phyloP scores from a whole-genome alignment of 2,797 vertebrate species.

The Silurus lanzhouensis region DNA sequence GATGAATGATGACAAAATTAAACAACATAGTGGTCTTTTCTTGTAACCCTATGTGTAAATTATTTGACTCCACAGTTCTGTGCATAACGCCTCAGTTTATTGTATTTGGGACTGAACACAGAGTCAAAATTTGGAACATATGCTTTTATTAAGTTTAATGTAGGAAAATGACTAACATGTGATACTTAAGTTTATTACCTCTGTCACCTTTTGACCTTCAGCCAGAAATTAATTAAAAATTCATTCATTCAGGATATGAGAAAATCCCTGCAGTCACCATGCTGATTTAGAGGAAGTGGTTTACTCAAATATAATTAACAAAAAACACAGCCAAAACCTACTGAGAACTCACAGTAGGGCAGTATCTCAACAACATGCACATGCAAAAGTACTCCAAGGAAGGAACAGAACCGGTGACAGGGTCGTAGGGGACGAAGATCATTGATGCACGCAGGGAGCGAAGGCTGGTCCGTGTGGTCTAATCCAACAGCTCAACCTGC shows the following conservation, averaged over 20 bases:
- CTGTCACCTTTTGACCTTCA: neutral
- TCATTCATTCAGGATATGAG: constrained; percentile 5
- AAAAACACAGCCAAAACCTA: constrained; percentile 21
- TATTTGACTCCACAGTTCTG: neutral
- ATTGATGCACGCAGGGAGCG: too few relatives aligned
- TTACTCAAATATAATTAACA: constrained; percentile 26
- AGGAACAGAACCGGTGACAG: too few relatives aligned
- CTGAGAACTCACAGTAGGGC: constrained; percentile 1
- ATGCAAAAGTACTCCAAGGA: neutral
- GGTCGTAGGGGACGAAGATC: too few relatives aligned
- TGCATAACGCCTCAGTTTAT: too few relatives aligned
- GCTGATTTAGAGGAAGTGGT: constrained; percentile 18
- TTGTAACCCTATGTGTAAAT: neutral
- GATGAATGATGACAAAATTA: too few relatives aligned
- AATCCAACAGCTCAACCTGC: too few relatives aligned
- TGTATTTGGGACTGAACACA: neutral
- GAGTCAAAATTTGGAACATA: neutral
- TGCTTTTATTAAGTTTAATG: neutral
- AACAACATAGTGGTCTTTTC: too few relatives aligned
- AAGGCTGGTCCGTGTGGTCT: too few relatives aligned
- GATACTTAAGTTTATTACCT: neutral
- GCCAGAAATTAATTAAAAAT: neutral
- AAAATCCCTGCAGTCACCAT: neutral
- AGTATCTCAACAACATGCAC: neutral
- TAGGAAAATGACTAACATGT: neutral